A percentile compares a stretch with the other conserved stretches of the same genome.
Conservation (phyloP, 2,113 vertebrate genomes). For the Psittacula cyanocephala region DNA sequence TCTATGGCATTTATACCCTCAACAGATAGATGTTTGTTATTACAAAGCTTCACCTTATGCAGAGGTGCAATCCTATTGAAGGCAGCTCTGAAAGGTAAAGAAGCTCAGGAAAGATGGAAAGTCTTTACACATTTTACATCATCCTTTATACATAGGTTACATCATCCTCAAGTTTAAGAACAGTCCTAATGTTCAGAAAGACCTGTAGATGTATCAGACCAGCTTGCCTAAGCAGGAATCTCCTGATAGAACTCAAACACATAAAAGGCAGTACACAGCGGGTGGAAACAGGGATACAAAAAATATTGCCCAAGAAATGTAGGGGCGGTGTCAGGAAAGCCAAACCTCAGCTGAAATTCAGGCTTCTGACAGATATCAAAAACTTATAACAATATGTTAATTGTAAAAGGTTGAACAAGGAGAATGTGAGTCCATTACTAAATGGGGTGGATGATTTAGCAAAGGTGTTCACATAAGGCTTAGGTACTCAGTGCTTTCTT, state of each 20-base stretch:
- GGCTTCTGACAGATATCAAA: background rate
- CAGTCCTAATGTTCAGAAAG: background rate
- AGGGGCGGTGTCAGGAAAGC: background rate
- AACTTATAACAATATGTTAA: background rate
- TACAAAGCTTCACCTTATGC: background rate
- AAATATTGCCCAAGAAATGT: background rate
- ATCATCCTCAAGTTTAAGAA: background rate
- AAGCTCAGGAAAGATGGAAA: background rate
- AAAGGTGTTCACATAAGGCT: background rate
- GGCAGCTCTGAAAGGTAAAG: background rate
- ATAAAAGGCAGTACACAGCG: background rate
- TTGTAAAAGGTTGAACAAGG: background rate
- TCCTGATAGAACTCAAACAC: background rate
- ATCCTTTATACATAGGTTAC: background rate
- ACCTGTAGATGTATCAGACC: background rate
- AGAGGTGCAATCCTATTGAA: background rate
- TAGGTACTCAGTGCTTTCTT: background rate
- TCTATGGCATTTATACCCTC: background rate
- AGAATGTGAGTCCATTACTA: background rate
- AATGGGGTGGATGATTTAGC: background rate
- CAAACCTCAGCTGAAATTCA: background rate
- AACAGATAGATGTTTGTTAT: background rate
- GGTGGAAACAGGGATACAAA: background rate
- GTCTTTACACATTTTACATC: background rate
- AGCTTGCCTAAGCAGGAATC: background rate